phyloP scores from a whole-genome alignment of 2,888 invertebrate genomes.

The Thysanoteuthis rhombus region DNA sequence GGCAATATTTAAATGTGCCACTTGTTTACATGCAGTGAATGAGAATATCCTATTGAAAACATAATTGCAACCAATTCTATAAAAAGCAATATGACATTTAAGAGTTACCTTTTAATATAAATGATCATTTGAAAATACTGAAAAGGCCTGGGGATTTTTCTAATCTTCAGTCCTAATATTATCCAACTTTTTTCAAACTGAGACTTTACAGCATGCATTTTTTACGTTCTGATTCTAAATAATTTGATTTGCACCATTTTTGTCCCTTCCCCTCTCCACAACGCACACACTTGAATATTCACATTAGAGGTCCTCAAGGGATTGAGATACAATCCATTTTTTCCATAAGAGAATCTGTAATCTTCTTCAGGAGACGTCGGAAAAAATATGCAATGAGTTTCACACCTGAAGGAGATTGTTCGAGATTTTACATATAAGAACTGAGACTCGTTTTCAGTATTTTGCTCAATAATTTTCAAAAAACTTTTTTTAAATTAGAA shows the following conservation, averaged over 20 bases:
- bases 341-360: background rate
- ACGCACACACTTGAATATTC: background rate
- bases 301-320: background rate
- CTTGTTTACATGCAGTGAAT: background rate
- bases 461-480: background rate
- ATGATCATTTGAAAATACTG: background rate
- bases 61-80: background rate
- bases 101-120: background rate
- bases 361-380: no score
- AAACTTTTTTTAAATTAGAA: background rate
- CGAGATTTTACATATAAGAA: background rate
- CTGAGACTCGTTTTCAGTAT: background rate
- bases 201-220: background rate
- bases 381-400: no score
- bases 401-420: background rate
- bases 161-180: no score
- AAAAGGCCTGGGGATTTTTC: no score
- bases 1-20: background rate
- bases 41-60: background rate
- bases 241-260: background rate
- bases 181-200: background rate
- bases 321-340: background rate
- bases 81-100: background rate
- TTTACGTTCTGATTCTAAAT: background rate
- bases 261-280: background rate